phyloP scores from a whole-genome alignment of 2,113 vertebrate genomes.

The Rhinichthys klamathensis region DNA sequence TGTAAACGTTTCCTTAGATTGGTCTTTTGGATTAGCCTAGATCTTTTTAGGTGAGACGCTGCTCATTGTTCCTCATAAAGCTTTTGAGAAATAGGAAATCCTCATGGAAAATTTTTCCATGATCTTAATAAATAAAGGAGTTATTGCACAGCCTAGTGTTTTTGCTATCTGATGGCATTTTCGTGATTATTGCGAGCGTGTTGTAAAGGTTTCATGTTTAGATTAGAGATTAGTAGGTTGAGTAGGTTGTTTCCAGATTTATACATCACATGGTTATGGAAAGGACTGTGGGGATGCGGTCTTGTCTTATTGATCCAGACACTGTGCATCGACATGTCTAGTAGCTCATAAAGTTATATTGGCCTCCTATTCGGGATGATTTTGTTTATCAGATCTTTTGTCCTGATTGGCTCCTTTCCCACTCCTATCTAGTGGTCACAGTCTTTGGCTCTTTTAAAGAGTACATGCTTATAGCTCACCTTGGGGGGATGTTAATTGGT shows the following conservation, averaged over 20 bases:
- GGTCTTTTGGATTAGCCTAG: conserved; percentile 6
- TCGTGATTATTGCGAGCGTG: not conserved
- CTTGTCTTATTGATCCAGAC: not conserved
- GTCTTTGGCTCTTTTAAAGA: not conserved
- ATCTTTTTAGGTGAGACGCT: not conserved
- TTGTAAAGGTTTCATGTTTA: not conserved
- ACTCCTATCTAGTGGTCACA: not conserved
- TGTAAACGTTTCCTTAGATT: not conserved
- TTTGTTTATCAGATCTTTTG: not conserved
- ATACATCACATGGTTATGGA: not conserved
- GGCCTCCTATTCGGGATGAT: not conserved
- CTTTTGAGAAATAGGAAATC: not conserved
- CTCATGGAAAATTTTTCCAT: not conserved
- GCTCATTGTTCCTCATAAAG: not conserved
- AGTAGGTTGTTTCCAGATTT: not conserved
- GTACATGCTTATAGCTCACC: not conserved
- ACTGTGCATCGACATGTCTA: not conserved
- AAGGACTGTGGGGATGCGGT: not conserved
- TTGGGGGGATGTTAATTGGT: conserved; percentile 19
- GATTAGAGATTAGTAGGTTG: not conserved
- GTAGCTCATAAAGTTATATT: not conserved
- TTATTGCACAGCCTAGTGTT: not conserved
- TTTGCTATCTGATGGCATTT: not conserved
- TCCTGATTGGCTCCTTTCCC: not conserved
- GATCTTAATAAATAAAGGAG: not conserved